phyloP scores from a whole-genome alignment of 2,113 vertebrate species.

The Pluvianellus socialis region DNA sequence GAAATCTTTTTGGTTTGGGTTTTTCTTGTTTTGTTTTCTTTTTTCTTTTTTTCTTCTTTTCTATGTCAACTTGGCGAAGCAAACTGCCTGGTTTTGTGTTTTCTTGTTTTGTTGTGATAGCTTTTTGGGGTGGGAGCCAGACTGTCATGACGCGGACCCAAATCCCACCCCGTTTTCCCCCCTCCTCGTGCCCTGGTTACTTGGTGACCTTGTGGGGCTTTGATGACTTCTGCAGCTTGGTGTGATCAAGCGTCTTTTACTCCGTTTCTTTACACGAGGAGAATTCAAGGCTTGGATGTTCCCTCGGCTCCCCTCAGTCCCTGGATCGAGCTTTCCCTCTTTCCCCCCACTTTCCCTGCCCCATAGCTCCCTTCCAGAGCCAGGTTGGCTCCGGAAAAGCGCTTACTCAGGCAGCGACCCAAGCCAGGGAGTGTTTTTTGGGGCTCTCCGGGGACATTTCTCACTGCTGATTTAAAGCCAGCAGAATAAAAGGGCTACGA shows the following conservation, averaged over 20 bases:
- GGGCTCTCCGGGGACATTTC: not conserved
- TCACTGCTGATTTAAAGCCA: not conserved
- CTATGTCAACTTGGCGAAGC: not conserved
- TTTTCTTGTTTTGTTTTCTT: not conserved
- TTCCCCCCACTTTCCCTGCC: constrained; percentile 26
- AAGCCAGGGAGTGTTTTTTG: not conserved
- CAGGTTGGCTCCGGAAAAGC: not conserved
- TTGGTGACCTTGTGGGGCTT: constrained; percentile 11
- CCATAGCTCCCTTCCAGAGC: constrained; percentile 11
- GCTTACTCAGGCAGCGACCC: constrained; percentile 10
- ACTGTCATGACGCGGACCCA: not conserved
- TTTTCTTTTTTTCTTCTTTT: not conserved
- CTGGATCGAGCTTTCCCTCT: not conserved
- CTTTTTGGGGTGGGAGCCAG: constrained; percentile 42
- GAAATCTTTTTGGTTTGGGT: not conserved
- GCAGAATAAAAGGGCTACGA: constrained; percentile 27
- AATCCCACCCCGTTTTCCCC: not conserved
- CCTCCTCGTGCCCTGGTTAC: not conserved
- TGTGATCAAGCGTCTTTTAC: not conserved
- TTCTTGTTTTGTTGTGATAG: constrained; percentile 21
- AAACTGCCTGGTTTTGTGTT: not conserved
- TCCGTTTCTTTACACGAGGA: not conserved
- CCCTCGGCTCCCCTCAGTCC: not conserved
- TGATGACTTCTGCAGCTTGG: not conserved
- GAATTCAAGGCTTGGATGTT: constrained; percentile 36